Percentiles rank a stretch among this genome's conserved stretches.
phyloP scores from a whole-genome alignment of 2,113 vertebrate species.

The Neogale vison region DNA sequence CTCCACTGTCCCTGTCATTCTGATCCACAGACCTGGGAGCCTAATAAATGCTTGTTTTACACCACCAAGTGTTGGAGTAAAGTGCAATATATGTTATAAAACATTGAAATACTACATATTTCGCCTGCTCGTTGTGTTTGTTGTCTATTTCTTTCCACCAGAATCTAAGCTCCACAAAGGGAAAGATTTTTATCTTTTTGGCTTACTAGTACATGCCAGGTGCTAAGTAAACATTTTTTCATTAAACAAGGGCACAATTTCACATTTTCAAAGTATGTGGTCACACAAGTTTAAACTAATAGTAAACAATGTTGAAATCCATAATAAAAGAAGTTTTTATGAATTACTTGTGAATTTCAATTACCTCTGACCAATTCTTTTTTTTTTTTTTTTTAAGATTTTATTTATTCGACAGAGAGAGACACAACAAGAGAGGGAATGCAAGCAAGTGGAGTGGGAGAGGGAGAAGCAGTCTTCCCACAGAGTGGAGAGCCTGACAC shows the following conservation, averaged over 20 bases:
- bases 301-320: slow-evolving; percentile 29
- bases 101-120: slow-evolving; percentile 1
- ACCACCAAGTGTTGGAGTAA: not conserved
- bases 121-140: not conserved
- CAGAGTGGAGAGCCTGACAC: no score
- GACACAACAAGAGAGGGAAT: no score
- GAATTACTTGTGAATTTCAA: slow-evolving; percentile 34
- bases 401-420: no score
- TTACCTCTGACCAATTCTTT: not conserved
- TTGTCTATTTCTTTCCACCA: not conserved
- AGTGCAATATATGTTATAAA: not conserved
- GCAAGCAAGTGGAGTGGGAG: no score
- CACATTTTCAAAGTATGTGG: not conserved
- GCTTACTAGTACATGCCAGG: not conserved
- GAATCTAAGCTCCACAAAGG: not conserved
- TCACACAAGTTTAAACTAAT: not conserved
- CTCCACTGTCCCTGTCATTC: not conserved
- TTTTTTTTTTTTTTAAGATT: not conserved
- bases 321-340: slow-evolving; percentile 33
- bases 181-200: not conserved
- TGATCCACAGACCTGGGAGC: not conserved
- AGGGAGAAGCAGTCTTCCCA: no score
- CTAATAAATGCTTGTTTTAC: not conserved
- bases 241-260: slow-evolving; percentile 10
- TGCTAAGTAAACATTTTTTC: slow-evolving; percentile 14